These are phyloP conservation scores for Chydorus sphaericus DNA, from an alignment of 2,888 invertebrate species.

Conservation along the genomic window DNA sequence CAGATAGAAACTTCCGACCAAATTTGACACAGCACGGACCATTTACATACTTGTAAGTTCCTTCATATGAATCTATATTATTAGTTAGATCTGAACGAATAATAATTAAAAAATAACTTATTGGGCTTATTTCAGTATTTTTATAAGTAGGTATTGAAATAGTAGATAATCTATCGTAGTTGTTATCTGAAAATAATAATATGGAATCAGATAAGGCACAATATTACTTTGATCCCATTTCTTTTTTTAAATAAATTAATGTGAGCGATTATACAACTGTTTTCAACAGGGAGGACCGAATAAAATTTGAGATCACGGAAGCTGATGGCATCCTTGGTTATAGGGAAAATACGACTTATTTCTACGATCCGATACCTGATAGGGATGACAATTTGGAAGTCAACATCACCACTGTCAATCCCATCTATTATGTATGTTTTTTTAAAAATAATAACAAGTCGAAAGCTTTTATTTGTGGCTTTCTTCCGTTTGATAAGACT, in stretches of 20 bases:
- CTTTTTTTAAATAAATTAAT: not conserved
- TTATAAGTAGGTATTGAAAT: no score
- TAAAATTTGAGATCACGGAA: not conserved
- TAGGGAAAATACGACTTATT: not conserved
- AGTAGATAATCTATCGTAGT: no score
- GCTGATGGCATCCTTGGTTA: not conserved
- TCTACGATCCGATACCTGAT: not conserved
- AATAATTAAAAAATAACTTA: not conserved
- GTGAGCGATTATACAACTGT: no score
- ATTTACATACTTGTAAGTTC: conserved; percentile 6
- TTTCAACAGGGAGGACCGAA: not conserved
- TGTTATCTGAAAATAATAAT: no score
- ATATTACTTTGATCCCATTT: no score
- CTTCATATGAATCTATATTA: no score
- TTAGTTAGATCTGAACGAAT: not conserved
- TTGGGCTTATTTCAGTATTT: no score
- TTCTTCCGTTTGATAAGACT: no score
- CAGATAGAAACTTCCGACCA: not conserved
- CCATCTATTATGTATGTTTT: conserved; percentile 12
- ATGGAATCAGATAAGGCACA: no score
- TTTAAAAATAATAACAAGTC: no score
- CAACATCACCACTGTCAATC: conserved; percentile 11
- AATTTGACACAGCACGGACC: conserved; percentile 5
- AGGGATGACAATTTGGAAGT: not conserved
- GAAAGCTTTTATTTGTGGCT: no score